These are phyloP conservation scores for Fringilla coelebs DNA, from an alignment of 2,797 vertebrate genomes.

Conservation along the genomic window DNA sequence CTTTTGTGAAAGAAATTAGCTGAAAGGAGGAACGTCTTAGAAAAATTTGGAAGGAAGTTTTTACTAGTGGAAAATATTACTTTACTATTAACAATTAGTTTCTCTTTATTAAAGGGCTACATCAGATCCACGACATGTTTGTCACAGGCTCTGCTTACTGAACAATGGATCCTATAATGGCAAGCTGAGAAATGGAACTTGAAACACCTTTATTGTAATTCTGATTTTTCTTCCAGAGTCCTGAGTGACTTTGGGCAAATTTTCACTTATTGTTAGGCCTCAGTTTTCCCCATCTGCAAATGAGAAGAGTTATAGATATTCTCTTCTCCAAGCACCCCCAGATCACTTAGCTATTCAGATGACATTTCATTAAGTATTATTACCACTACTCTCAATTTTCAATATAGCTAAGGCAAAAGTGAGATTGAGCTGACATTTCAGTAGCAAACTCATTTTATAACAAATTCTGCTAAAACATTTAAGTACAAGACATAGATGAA, in stretches of 20 bases:
- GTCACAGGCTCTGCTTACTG: not conserved
- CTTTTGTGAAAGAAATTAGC: not conserved
- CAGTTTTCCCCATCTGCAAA: not conserved
- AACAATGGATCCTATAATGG: not conserved
- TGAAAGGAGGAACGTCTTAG: not conserved
- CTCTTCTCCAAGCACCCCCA: not conserved
- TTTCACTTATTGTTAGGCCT: not conserved
- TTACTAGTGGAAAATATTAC: not conserved
- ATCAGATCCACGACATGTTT: not conserved
- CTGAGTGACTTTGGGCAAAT: not conserved
- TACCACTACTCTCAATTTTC: not conserved
- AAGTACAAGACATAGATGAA: not conserved
- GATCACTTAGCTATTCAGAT: not conserved
- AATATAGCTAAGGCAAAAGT: not conserved
- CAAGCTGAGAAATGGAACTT: not conserved
- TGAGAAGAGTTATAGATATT: not conserved
- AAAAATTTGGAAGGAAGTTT: not conserved
- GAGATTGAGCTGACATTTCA: slow-evolving; percentile 21
- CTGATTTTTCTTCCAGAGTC: not conserved
- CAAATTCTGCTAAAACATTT: slow-evolving; percentile 20
- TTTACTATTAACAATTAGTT: not conserved
- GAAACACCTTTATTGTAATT: not conserved
- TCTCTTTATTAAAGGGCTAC: not conserved
- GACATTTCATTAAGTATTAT: slow-evolving; percentile 26
- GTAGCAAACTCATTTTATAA: slow-evolving; percentile 11